These are phyloP conservation scores for Parasteatoda lunata DNA, from an alignment of 2,888 invertebrate genomes.

Conservation along the genomic window DNA sequence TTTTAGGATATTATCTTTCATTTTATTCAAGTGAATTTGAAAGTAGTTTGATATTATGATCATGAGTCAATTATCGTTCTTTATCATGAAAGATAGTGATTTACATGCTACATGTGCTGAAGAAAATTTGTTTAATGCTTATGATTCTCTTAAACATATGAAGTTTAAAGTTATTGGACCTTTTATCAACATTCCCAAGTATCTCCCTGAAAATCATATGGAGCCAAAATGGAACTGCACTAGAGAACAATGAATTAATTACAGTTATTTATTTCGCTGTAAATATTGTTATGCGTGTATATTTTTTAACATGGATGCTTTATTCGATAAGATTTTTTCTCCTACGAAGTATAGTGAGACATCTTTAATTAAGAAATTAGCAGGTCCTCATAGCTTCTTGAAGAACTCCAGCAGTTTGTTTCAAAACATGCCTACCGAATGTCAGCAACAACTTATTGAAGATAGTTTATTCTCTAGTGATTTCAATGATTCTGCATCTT, in stretches of 20 bases:
- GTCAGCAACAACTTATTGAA: conserved; percentile 1
- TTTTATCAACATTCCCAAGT: conserved; percentile 15
- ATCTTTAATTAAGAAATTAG: conserved; percentile 13
- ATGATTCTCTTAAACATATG: conserved; percentile 4
- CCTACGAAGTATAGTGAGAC: neutral
- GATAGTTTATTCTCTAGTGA: neutral
- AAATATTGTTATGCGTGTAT: neutral
- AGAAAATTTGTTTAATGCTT: neutral
- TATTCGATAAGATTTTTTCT: conserved; percentile 28
- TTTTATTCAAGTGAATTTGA: neutral
- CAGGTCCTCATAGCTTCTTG: conserved; percentile 22
- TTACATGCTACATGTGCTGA: too few relatives aligned
- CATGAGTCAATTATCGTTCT: neutral
- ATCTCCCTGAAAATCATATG: conserved; percentile 12
- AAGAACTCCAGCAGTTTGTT: neutral
- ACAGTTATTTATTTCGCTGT: neutral
- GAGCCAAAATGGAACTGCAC: conserved; percentile 5
- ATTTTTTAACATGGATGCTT: conserved; percentile 21
- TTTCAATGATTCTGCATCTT: neutral
- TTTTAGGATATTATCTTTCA: neutral
- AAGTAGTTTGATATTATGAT: neutral
- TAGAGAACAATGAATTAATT: neutral
- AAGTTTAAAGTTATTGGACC: neutral
- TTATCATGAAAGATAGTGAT: neutral
- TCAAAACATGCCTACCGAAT: conserved; percentile 9